A percentile compares a stretch with the other conserved stretches of the same genome.
Conservation (phyloP, 2,113 vertebrate species). For the Osmerus mordax region DNA sequence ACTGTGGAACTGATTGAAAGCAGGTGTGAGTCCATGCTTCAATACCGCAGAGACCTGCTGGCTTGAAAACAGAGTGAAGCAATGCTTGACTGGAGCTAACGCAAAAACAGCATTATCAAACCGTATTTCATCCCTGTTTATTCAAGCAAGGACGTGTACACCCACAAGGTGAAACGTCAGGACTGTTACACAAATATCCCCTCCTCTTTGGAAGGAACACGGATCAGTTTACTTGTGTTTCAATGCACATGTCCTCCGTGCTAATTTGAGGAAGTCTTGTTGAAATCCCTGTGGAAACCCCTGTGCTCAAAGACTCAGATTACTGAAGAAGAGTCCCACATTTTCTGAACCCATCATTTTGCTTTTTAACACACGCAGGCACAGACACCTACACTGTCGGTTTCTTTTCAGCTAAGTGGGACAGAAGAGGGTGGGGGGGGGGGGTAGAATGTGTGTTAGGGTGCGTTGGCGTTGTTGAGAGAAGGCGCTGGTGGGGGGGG, state of each 20-base stretch:
- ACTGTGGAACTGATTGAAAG: constrained; percentile 36
- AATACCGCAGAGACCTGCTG: neutral
- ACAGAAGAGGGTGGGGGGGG: neutral
- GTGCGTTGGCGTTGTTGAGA: constrained; percentile 6
- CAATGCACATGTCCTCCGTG: neutral
- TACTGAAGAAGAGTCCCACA: too few relatives aligned
- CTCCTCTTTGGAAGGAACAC: neutral
- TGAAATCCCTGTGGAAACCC: too few relatives aligned
- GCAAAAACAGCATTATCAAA: constrained; percentile 3
- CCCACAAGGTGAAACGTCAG: neutral
- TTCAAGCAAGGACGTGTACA: neutral
- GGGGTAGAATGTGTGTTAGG: constrained; percentile 25
- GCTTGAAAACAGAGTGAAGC: neutral
- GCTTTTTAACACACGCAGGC: too few relatives aligned
- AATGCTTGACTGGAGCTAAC: constrained; percentile 1
- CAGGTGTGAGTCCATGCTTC: constrained; percentile 27
- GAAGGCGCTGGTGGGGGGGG: constrained; percentile 6
- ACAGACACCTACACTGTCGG: too few relatives aligned
- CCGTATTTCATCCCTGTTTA: constrained; percentile 12
- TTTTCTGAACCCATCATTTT: too few relatives aligned
- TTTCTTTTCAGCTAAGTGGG: too few relatives aligned
- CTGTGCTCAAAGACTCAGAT: too few relatives aligned
- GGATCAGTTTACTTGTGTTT: neutral
- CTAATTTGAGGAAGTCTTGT: constrained; percentile 12
- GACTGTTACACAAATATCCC: neutral